A percentile compares a stretch with the other conserved stretches of the same genome.
Conservation (phyloP, 2,797 vertebrate genomes). For the Lepilemur septentrionalis region DNA sequence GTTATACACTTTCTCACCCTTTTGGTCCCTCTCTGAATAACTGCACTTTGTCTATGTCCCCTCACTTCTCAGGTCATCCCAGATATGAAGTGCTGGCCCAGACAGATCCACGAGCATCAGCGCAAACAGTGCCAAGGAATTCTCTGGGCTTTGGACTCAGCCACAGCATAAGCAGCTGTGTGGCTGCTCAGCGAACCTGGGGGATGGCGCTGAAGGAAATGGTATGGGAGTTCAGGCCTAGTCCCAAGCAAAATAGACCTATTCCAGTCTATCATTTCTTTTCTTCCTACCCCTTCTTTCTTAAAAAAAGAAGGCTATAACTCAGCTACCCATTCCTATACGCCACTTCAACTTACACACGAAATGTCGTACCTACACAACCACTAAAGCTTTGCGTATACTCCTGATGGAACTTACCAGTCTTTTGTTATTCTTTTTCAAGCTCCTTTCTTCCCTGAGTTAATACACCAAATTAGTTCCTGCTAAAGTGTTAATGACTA, state of each 20-base stretch:
- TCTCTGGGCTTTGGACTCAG: not conserved
- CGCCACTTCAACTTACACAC: not conserved
- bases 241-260: not conserved
- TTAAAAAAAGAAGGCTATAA: not conserved
- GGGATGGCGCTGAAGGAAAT: not conserved
- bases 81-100: not conserved
- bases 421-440: not conserved
- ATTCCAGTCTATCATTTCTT: not conserved
- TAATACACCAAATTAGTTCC: conserved; percentile 24
- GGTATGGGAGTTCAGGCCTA: not conserved
- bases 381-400: not conserved
- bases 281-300: not conserved
- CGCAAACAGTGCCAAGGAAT: not conserved
- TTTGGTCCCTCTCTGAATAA: not conserved
- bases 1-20: not conserved
- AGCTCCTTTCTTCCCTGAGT: not conserved
- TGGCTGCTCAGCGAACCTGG: not conserved
- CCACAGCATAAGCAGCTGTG: not conserved
- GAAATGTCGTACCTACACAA: not conserved
- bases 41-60: not conserved
- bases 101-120: not conserved
- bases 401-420: not conserved
- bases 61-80: not conserved
- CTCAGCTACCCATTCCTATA: not conserved
- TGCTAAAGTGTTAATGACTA: conserved; percentile 66